Percentiles rank a stretch among this genome's conserved stretches.
Conservation (phyloP, 2,888 invertebrate species). For the Esperia sulphurella region DNA sequence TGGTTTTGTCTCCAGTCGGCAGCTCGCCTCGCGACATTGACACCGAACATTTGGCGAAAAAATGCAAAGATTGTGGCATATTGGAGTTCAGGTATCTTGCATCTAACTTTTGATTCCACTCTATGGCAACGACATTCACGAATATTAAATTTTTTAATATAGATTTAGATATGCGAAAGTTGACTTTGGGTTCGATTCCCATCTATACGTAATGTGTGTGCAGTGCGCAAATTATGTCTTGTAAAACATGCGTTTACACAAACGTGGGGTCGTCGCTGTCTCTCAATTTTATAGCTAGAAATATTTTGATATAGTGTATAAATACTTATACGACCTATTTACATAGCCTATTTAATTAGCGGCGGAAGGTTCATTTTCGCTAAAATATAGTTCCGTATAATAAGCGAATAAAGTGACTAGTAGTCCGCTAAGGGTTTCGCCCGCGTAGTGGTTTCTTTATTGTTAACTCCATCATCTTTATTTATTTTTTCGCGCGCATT, state of each 20-base stretch:
- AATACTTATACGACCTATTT: neutral
- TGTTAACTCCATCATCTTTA: no score
- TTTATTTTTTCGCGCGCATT: no score
- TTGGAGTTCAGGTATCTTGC: slow-evolving; percentile 39
- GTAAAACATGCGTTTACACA: no score
- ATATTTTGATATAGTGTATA: neutral
- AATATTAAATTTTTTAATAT: no score
- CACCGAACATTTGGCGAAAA: slow-evolving; percentile 27
- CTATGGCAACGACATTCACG: neutral
- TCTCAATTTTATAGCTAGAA: no score
- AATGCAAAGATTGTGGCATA: slow-evolving; percentile 40
- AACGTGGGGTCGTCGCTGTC: no score
- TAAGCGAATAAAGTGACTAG: no score
- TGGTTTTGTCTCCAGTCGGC: slow-evolving; percentile 34
- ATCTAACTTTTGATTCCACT: neutral
- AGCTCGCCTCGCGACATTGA: slow-evolving; percentile 22
- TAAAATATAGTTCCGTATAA: no score
- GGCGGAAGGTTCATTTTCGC: neutral
- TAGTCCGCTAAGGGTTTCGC: neutral
- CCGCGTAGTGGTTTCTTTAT: neutral
- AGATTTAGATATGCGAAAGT: no score
- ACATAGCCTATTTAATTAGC: neutral
- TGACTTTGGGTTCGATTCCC: no score
- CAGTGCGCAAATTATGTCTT: no score
- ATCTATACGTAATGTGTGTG: no score